Evolutionary conservation across 2,113 vertebrate genomes (phyloP).

Genomic region (Oncorhynchus clarkii): DNA sequence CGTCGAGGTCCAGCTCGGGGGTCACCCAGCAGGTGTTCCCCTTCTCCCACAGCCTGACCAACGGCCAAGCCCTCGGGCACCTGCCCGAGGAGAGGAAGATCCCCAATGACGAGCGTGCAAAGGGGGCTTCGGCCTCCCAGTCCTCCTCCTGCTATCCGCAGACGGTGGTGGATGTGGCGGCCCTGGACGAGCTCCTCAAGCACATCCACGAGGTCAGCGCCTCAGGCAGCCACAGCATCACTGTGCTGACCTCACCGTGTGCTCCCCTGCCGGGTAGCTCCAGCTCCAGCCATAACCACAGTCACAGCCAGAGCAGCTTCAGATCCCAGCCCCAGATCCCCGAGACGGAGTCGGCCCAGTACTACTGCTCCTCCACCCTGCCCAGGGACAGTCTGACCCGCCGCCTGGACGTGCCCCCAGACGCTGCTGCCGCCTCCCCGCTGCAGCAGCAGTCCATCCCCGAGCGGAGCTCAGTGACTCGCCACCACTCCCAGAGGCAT

Average conservation of each 20-base stretch:
- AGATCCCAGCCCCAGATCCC: conserved; percentile 53
- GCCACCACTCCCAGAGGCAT: conserved; percentile 66
- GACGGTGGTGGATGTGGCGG: conserved; percentile 77
- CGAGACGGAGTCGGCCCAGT: conserved; percentile 30
- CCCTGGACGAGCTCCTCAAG: conserved; percentile 80
- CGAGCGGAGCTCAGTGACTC: conserved; percentile 29
- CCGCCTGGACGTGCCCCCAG: conserved; percentile 66
- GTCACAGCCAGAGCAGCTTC: conserved; percentile 42
- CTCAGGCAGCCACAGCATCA: conserved; percentile 59
- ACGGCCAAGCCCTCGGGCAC: conserved; percentile 45
- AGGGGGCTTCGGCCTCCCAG: not conserved
- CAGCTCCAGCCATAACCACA: conserved; percentile 16
- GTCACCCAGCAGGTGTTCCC: conserved; percentile 57
- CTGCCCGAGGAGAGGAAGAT: conserved; percentile 56
- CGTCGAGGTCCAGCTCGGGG: conserved; percentile 29
- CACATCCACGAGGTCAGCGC: conserved; percentile 79
- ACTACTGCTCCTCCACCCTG: conserved; percentile 66
- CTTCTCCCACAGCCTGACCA: conserved; percentile 53
- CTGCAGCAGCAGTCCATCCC: conserved; percentile 51
- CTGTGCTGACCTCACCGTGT: conserved; percentile 62
- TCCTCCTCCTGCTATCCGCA: conserved; percentile 57
- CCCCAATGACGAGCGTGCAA: conserved; percentile 49
- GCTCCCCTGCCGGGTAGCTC: conserved; percentile 27
- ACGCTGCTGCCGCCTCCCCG: conserved; percentile 34
- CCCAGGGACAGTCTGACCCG: conserved; percentile 63